Percentiles rank a stretch among this genome's conserved stretches.
These are phyloP conservation scores for Papilio helenus DNA, from an alignment of 1,140 invertebrate genomes.

Conservation along the genomic window DNA sequence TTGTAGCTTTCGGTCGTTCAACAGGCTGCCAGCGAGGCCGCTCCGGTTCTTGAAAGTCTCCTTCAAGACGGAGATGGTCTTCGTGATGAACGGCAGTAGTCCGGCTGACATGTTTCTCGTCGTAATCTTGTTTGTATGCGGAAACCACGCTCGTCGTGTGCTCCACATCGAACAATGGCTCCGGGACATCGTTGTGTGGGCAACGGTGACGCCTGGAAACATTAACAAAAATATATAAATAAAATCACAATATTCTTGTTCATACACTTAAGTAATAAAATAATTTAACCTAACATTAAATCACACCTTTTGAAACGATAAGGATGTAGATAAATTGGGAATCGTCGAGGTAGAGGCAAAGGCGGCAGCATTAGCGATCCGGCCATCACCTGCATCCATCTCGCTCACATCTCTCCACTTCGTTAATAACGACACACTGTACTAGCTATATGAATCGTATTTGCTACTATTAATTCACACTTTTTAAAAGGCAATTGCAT, in stretches of 20 bases:
- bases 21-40: constrained; percentile 81
- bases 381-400: constrained; percentile 74
- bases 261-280: background rate
- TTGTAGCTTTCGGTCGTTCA: constrained; percentile 83
- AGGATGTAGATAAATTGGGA: constrained; percentile 68
- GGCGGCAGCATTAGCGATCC: constrained; percentile 69
- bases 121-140: constrained; percentile 86
- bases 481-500: constrained; percentile 1
- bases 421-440: constrained; percentile 32
- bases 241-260: background rate
- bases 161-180: constrained; percentile 84
- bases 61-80: constrained; percentile 85
- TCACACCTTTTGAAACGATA: constrained; percentile 71
- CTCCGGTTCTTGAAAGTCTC: constrained; percentile 83
- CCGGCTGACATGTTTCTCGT: constrained; percentile 85
- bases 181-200: constrained; percentile 84
- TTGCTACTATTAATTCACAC: background rate
- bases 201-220: constrained; percentile 84
- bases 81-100: constrained; percentile 81
- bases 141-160: constrained; percentile 84
- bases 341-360: constrained; percentile 62
- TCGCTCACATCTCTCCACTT: constrained; percentile 52
- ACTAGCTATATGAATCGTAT: background rate
- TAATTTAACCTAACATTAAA: background rate
- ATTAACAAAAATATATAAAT: background rate